Conservation (phyloP, 2,888 invertebrate genomes). For the Sphinx pinastri region DNA sequence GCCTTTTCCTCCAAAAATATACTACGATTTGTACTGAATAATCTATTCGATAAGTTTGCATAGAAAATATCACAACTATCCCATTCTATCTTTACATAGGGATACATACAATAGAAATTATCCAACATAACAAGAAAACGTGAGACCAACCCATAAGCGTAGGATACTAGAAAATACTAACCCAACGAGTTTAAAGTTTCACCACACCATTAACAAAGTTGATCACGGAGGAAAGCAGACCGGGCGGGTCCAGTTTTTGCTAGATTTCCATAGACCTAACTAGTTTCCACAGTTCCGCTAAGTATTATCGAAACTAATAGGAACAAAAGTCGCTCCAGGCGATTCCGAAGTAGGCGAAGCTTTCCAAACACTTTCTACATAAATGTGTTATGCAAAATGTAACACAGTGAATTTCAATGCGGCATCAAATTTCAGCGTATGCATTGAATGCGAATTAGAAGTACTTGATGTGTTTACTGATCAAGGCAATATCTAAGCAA, state of each 20-base stretch:
- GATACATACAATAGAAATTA: background rate
- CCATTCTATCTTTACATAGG: background rate
- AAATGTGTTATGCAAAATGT: conserved; percentile 79
- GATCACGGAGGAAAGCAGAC: conserved; percentile 78
- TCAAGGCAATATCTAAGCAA: conserved; percentile 24
- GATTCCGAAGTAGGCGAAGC: conserved; percentile 72
- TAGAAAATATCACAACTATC: background rate
- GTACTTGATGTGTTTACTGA: conserved; percentile 46
- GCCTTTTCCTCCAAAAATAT: background rate
- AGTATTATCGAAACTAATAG: conserved; percentile 65
- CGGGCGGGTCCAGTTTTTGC: conserved; percentile 75
- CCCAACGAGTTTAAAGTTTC: conserved; percentile 69
- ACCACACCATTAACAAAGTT: conserved; percentile 74
- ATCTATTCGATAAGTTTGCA: background rate
- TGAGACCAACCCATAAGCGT: conserved; percentile 45
- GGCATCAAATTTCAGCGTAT: conserved; percentile 43
- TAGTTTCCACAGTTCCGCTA: conserved; percentile 70
- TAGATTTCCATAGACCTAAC: conserved; percentile 71
- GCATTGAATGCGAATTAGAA: conserved; percentile 66
- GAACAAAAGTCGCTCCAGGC: conserved; percentile 77
- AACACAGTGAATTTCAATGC: conserved; percentile 78
- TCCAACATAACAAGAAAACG: conserved; percentile 20
- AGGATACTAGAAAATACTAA: conserved; percentile 66
- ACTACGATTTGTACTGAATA: background rate
- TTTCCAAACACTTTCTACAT: conserved; percentile 82